Conservation (phyloP, 2,113 vertebrate species). For the Eretmochelys imbricata region DNA sequence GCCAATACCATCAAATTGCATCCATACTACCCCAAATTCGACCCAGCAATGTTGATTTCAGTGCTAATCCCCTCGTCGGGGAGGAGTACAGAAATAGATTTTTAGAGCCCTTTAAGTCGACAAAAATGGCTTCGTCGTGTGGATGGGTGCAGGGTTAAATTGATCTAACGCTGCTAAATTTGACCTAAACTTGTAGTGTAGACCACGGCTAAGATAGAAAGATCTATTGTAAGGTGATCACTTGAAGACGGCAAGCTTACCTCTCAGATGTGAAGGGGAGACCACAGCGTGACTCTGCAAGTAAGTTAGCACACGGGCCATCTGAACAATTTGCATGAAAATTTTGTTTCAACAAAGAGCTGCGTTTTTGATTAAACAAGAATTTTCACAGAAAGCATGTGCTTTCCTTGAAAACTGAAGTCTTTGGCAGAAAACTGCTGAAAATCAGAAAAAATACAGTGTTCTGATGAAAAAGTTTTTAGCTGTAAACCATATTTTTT, state of each 20-base stretch:
- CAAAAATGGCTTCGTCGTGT: too few species aligned
- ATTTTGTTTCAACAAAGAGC: background rate
- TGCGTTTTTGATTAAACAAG: background rate
- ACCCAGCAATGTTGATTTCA: too few species aligned
- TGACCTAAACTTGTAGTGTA: too few species aligned
- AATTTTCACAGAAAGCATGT: background rate
- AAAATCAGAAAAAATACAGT: background rate
- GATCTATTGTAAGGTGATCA: background rate
- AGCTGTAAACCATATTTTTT: background rate
- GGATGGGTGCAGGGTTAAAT: too few species aligned
- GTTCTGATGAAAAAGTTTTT: background rate
- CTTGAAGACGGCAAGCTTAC: background rate
- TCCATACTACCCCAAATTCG: too few species aligned
- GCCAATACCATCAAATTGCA: too few species aligned
- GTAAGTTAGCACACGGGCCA: background rate
- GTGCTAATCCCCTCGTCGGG: too few species aligned
- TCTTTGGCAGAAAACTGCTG: background rate
- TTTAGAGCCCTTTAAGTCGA: too few species aligned
- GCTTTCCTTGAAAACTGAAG: background rate
- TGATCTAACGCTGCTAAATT: too few species aligned
- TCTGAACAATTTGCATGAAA: background rate
- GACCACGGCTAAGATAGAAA: background rate
- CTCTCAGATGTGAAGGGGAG: background rate
- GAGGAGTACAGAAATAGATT: too few species aligned
- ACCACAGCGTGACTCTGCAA: background rate